Base-by-base conservation (phyloP, 2,113 vertebrate genomes). In the Chlorodrepanis virens region DNA sequence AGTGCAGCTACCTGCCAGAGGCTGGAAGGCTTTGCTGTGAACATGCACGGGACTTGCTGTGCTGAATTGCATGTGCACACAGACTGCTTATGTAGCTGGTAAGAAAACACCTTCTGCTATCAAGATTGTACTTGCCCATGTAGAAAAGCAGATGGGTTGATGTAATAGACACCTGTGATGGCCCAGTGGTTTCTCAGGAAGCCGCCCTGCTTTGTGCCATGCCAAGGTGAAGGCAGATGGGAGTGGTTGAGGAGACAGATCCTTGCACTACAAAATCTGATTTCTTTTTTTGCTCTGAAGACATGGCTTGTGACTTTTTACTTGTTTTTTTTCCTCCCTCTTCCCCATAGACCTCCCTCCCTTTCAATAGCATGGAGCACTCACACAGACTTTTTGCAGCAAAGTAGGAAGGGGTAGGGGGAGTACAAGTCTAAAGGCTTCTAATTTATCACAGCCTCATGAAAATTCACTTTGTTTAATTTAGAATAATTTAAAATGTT, bases 91-190 rank as follows among this genome's bases (percentile, higher is more conserved):
- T 39, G 64, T 52, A 25, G 8, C 0, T 40, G 79, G 49, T 52
- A 90, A 91, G 78, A 88, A 82, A 92, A 85, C 82, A 91, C 74
- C 67, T 76, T 14, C 78, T 76, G 37, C 9, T 67, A 13, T 80
- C 94, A 94, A 94, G 94, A 93, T 95, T 29, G 92, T 96, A 94
- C 92, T 96, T 97, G 95, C 72, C 95, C 69, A 0, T 60, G 80
- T 69, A 9, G 42, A 17, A 45, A 84, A 84, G 77, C 47, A 75
- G 83, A 10, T 60, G 86, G 47, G 69, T 86, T 96, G 91, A 78
- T 87, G 87, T 87, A 94, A 90, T 37, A 91, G 79, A 74, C 59
- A 92, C 81, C 78, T 94, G 89, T 57, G 81, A 74, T 94, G 88
- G 75, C 81, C 81, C 42, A 12, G 42, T 83, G 74, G 57, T 44